Base-by-base conservation (phyloP, 2,888 invertebrate species). In the Stenchaetothrips biformis region DNA sequence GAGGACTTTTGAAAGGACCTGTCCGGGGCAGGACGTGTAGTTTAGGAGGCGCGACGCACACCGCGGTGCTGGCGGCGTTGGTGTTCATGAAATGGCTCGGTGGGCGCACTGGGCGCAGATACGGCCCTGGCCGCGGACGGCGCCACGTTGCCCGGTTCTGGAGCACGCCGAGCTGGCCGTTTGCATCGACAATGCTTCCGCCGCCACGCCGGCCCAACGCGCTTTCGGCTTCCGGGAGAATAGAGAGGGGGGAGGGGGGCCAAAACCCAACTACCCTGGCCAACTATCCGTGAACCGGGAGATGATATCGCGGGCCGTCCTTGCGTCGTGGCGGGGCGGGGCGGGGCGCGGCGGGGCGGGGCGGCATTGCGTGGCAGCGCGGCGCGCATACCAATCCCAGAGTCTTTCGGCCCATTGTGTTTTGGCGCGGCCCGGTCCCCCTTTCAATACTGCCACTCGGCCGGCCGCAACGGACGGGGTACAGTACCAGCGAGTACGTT, bases 281-380 rank as follows among this genome's bases (percentile, higher is more conserved):
- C 67, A 74, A 74, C 67, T 74, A 74, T 74, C 67, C 67, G 67
- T 74, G 67, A 74, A 74, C 67, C 67, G 67, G 67, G 67, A 74
- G 67, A 74, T 74, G 67, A 74, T 74, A 74, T 74, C 67, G 67
- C 67, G 67, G 67, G n/a, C 21, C 67, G 67, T 74, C 67, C 67
- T 74, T 25, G 67, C 67, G 21, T 21, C 67, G 37, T 37, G 37
- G 25, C 25, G 21, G 21, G 21, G 2, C 8, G 11, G 25, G 21
- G 67, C 21, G 8, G 11, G 25, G 21, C 21, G 67, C 1, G 67
- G 21, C n/a, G 25, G 67, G 37, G 37, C 4, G 37, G 2, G 37
- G 37, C 4, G 37, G 37, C 37, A 37, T 37, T 37, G 37, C 37
- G 37, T 37, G 37, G 37, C 37, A 37, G 8, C 67, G 67, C 67